Conservation (phyloP, 1,140 invertebrate species). For the Tetragnatha versicolor region DNA sequence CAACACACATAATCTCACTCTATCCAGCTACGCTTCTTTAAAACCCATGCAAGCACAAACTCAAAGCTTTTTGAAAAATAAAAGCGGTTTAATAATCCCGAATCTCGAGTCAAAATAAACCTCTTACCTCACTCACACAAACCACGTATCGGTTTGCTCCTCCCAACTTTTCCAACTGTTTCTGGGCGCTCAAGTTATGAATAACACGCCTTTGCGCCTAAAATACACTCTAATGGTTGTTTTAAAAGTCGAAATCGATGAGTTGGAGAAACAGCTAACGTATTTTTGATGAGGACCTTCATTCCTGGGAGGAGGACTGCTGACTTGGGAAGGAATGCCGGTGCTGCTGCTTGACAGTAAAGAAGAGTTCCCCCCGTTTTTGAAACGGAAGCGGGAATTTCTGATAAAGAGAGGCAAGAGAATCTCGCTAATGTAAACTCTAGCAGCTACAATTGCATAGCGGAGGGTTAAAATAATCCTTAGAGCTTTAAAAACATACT, state of each 20-base stretch:
- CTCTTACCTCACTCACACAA: no score
- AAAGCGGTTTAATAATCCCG: no score
- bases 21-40: no score
- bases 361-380: background rate
- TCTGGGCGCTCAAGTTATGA: conserved; percentile 1
- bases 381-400: background rate
- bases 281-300: conserved; percentile 46
- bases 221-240: conserved; percentile 38
- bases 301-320: conserved; percentile 27
- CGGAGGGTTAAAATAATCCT: conserved; percentile 3
- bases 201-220: background rate
- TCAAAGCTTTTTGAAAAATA: no score
- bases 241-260: conserved; percentile 45
- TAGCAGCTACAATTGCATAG: background rate
- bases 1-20: no score
- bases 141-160: no score
- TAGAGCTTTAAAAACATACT: background rate
- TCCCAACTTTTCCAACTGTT: background rate
- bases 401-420: background rate
- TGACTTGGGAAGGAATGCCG: conserved; percentile 43
- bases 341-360: no score
- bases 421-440: background rate
- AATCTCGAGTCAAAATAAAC: no score
- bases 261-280: conserved; percentile 22
- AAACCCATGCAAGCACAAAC: no score